Evolutionary conservation across 2,888 invertebrate genomes (phyloP), one percentile per base, ranked within the genome.

Genomic region (Ephialtes manifestator): DNA sequence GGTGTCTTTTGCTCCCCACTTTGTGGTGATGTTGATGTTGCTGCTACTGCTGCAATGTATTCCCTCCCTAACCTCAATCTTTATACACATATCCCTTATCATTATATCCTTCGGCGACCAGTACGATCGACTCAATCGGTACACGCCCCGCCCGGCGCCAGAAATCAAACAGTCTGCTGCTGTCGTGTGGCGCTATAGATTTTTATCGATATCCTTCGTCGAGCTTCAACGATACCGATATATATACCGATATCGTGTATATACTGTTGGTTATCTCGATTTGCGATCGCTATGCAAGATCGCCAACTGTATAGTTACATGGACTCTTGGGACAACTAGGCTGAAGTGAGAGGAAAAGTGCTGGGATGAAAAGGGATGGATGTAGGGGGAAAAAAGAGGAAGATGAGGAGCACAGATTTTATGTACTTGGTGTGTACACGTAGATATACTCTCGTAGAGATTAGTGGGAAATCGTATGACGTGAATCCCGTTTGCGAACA

Each of bases 261-360:
- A 67, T 68, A n/a, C 76, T 51, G 72, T 70, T 68, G 80, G 81
- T 79, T 75, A 84, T 86, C 85, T 84, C 67, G 83, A 86, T 83
- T 78, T 53, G 51, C 71, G 84, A 81, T 84, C 81, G 81, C 72
- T 74, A 70, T 65, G 67, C 77, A 83, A 58, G 79, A 78, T 68
- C 75, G 35, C 67, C 15, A 20, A 20, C 43, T 77, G 87, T 89
- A 86, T 89, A 15, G 48, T 90, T 90, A 90, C 88, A 88, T 88
- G 75, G 87, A 88, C 86, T 84, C 80, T 81, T 75, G 75, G 43
- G 76, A 75, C 55, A 58, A 60, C 60, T 75, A 20, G 60, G 67
- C 28, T 48, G 74, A 51, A 78, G 58, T 24, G 55, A 71, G 65
- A 71, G 58, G 39, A 65, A 11, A 20, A 35, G 77, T 31, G 46